Conservation (phyloP, 2,888 invertebrate genomes). For the Acanthosepion lycidas region DNA sequence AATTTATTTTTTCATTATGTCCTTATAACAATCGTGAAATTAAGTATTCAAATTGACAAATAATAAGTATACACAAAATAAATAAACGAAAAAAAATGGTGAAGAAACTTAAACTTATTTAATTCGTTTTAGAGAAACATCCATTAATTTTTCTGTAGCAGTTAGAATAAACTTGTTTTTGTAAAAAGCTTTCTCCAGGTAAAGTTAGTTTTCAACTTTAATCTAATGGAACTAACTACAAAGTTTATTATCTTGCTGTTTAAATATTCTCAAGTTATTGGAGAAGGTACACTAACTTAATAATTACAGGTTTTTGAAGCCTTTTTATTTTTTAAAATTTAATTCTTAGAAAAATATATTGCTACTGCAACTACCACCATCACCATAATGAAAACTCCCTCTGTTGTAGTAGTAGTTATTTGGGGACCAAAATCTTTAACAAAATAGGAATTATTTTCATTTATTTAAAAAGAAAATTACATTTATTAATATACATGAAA, state of each 20-base stretch:
- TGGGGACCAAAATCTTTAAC: not conserved
- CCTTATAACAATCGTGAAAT: not conserved
- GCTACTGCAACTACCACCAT: not conserved
- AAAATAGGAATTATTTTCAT: not conserved
- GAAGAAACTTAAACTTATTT: not conserved
- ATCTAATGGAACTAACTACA: not conserved
- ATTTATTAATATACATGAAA: too few species aligned
- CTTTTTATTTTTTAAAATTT: too few species aligned
- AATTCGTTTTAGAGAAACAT: not conserved
- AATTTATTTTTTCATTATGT: not conserved
- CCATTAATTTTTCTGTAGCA: not conserved
- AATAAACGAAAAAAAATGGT: too few species aligned
- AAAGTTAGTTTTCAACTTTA: not conserved
- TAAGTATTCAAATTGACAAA: not conserved
- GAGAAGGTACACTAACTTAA: too few species aligned
- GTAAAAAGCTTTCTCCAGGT: not conserved
- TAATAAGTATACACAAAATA: not conserved
- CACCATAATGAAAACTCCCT: constrained; percentile 40
- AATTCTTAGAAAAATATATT: not conserved
- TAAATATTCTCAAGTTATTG: too few species aligned
- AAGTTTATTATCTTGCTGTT: not conserved
- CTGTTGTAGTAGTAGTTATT: not conserved
- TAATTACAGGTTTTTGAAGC: too few species aligned
- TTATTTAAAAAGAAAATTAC: not conserved
- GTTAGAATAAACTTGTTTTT: constrained; percentile 23